These are phyloP conservation scores for Drosophila mulleri DNA, from an alignment of 2,888 invertebrate genomes.

Conservation along the genomic window DNA sequence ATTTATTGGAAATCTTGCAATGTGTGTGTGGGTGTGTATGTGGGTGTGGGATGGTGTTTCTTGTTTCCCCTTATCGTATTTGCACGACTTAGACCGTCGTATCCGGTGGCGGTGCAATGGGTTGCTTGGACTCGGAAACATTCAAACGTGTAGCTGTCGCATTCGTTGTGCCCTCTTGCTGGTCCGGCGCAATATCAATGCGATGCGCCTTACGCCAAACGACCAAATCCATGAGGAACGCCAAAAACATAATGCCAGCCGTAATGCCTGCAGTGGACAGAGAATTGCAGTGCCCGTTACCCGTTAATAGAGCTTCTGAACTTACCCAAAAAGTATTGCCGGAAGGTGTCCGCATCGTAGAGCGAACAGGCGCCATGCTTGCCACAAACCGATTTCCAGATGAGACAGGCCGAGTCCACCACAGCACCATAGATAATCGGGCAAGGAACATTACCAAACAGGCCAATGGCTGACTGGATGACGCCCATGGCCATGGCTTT, in stretches of 20 bases:
- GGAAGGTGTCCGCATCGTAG: slow-evolving; percentile 93
- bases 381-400: slow-evolving; percentile 93
- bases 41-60: slow-evolving; percentile 29
- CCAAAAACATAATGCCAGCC: slow-evolving; percentile 93
- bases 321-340: slow-evolving; percentile 94
- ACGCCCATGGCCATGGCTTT: slow-evolving; percentile 98
- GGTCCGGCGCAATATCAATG: slow-evolving; percentile 89
- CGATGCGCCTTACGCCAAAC: slow-evolving; percentile 96
- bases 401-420: slow-evolving; percentile 95
- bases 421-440: slow-evolving; percentile 97
- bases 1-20: slow-evolving; percentile 77
- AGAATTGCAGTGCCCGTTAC: not conserved
- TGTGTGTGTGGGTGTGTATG: slow-evolving; percentile 33
- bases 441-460: slow-evolving; percentile 97
- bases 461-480: slow-evolving; percentile 96
- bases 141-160: slow-evolving; percentile 56
- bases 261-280: slow-evolving; percentile 89
- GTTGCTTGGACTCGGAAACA: slow-evolving; percentile 79
- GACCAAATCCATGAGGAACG: slow-evolving; percentile 94
- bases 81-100: slow-evolving; percentile 77
- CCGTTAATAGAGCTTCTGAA: not conserved
- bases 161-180: slow-evolving; percentile 56
- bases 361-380: slow-evolving; percentile 93
- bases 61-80: not conserved
- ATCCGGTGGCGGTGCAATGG: slow-evolving; percentile 79